Evolutionary conservation across 2,797 vertebrate genomes (phyloP).

Genomic region (Sparus aurata): DNA sequence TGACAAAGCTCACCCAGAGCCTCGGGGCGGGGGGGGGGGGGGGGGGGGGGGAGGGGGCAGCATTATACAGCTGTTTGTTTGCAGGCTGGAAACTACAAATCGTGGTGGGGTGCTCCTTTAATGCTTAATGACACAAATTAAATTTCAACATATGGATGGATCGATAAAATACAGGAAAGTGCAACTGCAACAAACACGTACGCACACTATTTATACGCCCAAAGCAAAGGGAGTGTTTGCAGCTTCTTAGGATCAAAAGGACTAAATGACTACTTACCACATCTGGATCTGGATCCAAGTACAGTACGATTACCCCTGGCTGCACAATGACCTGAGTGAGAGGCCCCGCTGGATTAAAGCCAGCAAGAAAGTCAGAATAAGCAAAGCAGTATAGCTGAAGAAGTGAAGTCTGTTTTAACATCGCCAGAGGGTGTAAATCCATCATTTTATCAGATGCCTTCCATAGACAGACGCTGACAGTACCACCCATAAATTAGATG

Average conservation of each 20-base stretch:
- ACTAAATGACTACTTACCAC: neutral
- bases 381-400: neutral
- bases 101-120: neutral
- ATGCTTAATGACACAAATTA: neutral
- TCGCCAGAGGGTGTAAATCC: conserved; percentile 1
- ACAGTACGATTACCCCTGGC: neutral
- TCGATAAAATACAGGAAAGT: neutral
- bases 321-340: neutral
- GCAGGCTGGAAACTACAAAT: too few species aligned
- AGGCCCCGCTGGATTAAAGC: neutral
- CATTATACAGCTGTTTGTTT: neutral
- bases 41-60: neutral
- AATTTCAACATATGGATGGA: neutral
- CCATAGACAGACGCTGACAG: neutral
- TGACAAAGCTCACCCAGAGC: neutral
- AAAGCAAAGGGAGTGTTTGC: neutral
- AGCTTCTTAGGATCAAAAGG: neutral
- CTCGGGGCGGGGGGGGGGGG: neutral
- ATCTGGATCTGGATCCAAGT: neutral
- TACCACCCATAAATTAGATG: neutral
- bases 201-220: neutral
- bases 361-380: neutral
- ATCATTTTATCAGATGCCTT: conserved; percentile 5
- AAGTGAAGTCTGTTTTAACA: too few species aligned
- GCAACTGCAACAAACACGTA: neutral